A percentile compares a stretch with the other conserved stretches of the same genome.
These are phyloP conservation scores for Anguilla japonica DNA, from an alignment of 2,113 vertebrate genomes.

Conservation along the genomic window DNA sequence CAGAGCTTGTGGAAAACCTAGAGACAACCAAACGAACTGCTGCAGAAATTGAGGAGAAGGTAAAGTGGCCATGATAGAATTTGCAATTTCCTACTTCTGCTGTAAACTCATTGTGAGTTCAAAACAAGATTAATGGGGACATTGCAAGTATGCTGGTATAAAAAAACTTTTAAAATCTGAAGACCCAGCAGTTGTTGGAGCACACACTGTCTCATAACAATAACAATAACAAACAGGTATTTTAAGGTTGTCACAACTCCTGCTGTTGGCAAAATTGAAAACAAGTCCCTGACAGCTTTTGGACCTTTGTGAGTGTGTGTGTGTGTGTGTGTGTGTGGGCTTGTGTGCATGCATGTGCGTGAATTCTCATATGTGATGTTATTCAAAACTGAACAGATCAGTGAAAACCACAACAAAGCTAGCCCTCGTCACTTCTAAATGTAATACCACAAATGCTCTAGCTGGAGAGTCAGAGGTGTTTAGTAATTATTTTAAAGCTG, in stretches of 20 bases:
- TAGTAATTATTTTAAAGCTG: not conserved
- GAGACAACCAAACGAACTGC: slow-evolving; percentile 89
- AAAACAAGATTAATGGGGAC: not conserved
- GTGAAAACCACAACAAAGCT: not conserved
- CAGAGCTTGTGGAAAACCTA: slow-evolving; percentile 85
- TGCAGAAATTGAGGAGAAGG: slow-evolving; percentile 88
- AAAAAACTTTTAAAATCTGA: not conserved
- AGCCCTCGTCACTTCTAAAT: no score
- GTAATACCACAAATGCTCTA: no score
- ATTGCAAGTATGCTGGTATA: not conserved
- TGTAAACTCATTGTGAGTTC: not conserved
- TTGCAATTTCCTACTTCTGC: not conserved
- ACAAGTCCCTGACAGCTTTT: slow-evolving; percentile 17
- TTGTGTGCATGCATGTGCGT: not conserved
- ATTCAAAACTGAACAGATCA: not conserved
- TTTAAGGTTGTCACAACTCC: not conserved
- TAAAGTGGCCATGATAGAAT: slow-evolving; percentile 41
- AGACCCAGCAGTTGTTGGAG: not conserved
- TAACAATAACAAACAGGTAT: not conserved
- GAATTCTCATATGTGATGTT: not conserved
- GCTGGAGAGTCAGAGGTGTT: no score
- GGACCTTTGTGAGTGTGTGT: not conserved
- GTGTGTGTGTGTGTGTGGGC: slow-evolving; percentile 5
- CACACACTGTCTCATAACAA: not conserved
- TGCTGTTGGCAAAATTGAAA: not conserved